A percentile compares a stretch with the other conserved stretches of the same genome.
These are phyloP conservation scores for Pterocles orientalis DNA, from an alignment of 2,113 vertebrate species.

Conservation along the genomic window DNA sequence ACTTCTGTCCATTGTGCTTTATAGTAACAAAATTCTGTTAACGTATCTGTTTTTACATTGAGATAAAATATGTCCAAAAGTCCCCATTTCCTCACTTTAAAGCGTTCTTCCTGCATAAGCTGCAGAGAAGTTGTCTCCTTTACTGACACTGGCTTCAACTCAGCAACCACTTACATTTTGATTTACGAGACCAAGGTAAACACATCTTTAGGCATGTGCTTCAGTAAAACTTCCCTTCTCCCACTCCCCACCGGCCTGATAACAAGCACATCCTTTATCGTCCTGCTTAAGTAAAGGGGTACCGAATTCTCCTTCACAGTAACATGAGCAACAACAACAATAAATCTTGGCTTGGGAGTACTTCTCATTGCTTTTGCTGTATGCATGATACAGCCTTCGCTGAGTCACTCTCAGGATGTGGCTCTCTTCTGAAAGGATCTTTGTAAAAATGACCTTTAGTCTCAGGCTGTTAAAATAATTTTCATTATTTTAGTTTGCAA, in stretches of 20 bases:
- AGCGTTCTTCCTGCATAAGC: background rate
- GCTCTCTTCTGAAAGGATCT: background rate
- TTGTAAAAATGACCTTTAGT: slow-evolving; percentile 22
- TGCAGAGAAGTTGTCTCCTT: background rate
- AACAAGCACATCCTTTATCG: background rate
- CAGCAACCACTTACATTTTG: background rate
- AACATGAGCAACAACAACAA: background rate
- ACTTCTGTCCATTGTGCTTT: background rate
- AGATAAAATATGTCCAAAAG: background rate
- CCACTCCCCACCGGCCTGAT: background rate
- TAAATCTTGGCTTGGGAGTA: background rate
- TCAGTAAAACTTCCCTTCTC: background rate
- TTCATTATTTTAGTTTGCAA: background rate
- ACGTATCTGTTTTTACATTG: background rate
- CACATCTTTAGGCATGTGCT: background rate
- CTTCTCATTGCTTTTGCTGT: background rate
- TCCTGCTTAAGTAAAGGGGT: background rate
- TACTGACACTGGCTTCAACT: background rate
- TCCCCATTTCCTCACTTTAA: background rate
- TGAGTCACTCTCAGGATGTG: background rate
- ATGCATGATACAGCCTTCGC: background rate
- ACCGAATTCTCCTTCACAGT: background rate
- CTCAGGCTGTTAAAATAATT: slow-evolving; percentile 18
- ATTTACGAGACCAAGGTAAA: background rate
- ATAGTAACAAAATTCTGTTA: background rate